Evolutionary conservation across 2,113 vertebrate species (phyloP).

Genomic region (Himantopus leucocephalus): DNA sequence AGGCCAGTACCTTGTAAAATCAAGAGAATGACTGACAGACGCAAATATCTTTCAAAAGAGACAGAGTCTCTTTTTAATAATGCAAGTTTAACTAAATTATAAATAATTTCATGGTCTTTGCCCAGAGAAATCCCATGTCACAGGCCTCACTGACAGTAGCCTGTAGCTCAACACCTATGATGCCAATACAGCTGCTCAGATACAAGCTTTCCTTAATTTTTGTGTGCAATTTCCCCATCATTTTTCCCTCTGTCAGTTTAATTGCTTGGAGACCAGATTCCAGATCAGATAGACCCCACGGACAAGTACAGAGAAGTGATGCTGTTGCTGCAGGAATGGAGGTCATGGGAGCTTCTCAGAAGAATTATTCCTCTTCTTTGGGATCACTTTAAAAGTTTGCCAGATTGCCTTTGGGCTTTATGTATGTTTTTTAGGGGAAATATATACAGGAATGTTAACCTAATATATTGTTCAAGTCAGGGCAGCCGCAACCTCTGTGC

Average conservation of each 20-base stretch:
- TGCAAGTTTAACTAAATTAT: conserved; percentile 13
- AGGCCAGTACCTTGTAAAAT: background rate
- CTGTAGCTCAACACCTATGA: background rate
- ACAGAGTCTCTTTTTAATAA: conserved; percentile 8
- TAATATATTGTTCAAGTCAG: background rate
- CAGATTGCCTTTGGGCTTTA: background rate
- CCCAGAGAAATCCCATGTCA: conserved; percentile 1
- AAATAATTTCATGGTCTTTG: background rate
- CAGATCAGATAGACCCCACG: background rate
- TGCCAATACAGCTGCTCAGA: background rate
- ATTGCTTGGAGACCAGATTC: conserved; percentile 11
- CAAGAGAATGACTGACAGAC: background rate
- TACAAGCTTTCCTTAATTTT: background rate
- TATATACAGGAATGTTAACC: background rate
- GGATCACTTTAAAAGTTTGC: background rate
- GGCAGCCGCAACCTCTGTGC: background rate
- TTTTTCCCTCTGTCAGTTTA: conserved; percentile 11
- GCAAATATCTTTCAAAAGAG: background rate
- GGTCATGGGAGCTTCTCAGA: background rate
- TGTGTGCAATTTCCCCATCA: background rate
- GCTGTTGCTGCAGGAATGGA: background rate
- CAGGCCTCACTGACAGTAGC: background rate
- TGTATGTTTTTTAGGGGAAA: background rate
- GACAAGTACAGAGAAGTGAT: background rate
- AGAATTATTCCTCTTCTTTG: background rate